Evolutionary conservation across 2,113 vertebrate species (phyloP), one percentile per base, ranked within the genome.

Genomic region (Nothobranchius kuhntae): DNA sequence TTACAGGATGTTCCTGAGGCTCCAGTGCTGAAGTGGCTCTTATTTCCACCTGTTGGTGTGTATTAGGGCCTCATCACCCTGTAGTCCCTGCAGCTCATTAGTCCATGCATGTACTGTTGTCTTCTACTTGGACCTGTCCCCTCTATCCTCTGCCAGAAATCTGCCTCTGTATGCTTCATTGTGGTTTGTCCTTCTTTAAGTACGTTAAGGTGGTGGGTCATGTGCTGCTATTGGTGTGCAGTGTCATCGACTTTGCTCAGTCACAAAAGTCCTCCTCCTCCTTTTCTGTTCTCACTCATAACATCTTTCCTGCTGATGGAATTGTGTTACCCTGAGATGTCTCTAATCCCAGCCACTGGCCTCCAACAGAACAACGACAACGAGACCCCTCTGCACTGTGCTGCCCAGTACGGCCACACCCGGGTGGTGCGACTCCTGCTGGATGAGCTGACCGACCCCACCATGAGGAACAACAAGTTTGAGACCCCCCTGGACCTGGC

Each of bases 391-490:
- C 92, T 99, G 85, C 98, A 99, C 87, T 99, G 98, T 1, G 98
- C 98, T 0, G 96, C 97, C 0, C 97, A 99, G 93, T 98, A 99
- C 0, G 98, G 98, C 74, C 97, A 99, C 94, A 93, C 94, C 0
- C 90, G 92, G 78, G 98, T 99, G 89, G 98, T 99, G 80, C 95
- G 93, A 77, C 93, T 98, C 53, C 93, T 99, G 45, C 80, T 99
- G 88, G 98, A 99, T 91, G 98, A 99, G 88, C 91, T 99, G 71
- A 98, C 98, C 0, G 97, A 99, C 87, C 98, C 98, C 79, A 99
- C 98, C 80, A 98, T 99, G 96, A 94, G 98, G 76, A 99, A 99
- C 85, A 96, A 96, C 91, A 97, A 96, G 73, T 97, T 98, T 0
- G 97, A 99, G 94, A 98, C 97, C 0, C 98, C 98, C 0, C 93